These are phyloP conservation scores for Idaea straminata DNA, from an alignment of 2,888 invertebrate genomes.

Conservation along the genomic window DNA sequence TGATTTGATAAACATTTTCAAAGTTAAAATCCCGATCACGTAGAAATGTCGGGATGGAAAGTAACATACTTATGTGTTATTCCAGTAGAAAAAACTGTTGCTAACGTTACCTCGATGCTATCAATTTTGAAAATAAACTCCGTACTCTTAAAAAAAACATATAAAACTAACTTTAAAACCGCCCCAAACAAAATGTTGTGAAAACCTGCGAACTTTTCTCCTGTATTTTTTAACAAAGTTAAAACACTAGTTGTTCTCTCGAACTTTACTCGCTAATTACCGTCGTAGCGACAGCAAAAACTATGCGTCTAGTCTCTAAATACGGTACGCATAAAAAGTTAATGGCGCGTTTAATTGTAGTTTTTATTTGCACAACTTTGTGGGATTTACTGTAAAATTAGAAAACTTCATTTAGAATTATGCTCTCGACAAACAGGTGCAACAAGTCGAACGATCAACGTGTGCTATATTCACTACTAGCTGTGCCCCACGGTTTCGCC, in stretches of 20 bases:
- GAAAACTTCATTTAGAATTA: neutral
- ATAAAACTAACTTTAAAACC: neutral
- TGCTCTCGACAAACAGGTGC: neutral
- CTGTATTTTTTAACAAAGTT: neutral
- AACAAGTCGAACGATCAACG: no score
- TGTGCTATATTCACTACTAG: no score
- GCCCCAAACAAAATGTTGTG: neutral
- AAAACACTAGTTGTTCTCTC: neutral
- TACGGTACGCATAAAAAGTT: conserved; percentile 41
- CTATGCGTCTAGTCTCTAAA: conserved; percentile 13
- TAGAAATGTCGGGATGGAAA: no score
- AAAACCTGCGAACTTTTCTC: neutral
- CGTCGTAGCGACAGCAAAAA: conserved; percentile 19
- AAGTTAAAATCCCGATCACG: no score
- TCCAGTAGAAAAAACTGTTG: neutral
- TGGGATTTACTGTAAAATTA: neutral
- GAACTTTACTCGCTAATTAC: conserved; percentile 16
- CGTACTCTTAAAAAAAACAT: neutral
- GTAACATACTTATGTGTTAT: no score
- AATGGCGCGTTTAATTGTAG: conserved; percentile 48
- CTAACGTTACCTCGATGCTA: neutral
- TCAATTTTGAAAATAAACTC: no score
- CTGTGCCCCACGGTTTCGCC: no score
- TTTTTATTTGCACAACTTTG: conserved; percentile 33
- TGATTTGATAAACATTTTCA: no score